Evolutionary conservation across 2,888 invertebrate genomes (phyloP).

Genomic region (Sarcophaga variegata): DNA sequence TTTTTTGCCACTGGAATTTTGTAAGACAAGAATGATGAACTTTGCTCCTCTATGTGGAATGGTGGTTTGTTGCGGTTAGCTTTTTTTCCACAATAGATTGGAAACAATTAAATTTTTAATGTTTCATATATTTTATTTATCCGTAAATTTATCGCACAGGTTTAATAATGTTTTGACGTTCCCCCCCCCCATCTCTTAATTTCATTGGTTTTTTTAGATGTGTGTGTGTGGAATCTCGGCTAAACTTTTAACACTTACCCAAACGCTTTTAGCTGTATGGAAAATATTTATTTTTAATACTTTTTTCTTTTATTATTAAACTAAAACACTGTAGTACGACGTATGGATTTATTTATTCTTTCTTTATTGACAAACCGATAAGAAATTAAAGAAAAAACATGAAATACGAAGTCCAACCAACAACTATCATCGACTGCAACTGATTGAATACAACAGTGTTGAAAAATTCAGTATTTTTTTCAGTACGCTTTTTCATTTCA

Average conservation of each 20-base stretch:
- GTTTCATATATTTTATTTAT: background rate
- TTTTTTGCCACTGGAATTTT: slow-evolving; percentile 1
- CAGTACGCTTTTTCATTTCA: too few species aligned
- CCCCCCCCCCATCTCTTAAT: too few species aligned
- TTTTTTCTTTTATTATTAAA: background rate
- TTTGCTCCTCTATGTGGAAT: slow-evolving; percentile 28
- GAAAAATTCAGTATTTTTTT: background rate
- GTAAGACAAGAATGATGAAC: slow-evolving; percentile 18
- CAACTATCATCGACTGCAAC: slow-evolving; percentile 9
- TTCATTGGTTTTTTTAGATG: too few species aligned
- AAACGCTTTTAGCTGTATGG: too few species aligned
- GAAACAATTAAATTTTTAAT: background rate
- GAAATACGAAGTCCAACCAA: slow-evolving; percentile 24
- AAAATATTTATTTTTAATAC: background rate
- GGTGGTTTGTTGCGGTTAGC: too few species aligned
- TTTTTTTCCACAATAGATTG: too few species aligned
- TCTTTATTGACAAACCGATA: slow-evolving; percentile 28
- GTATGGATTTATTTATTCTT: background rate
- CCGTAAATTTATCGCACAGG: too few species aligned
- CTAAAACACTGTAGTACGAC: too few species aligned
- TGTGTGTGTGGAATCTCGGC: too few species aligned
- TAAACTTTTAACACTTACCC: too few species aligned
- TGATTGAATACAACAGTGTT: slow-evolving; percentile 9
- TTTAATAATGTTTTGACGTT: too few species aligned
- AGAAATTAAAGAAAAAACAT: slow-evolving; percentile 25